These are phyloP conservation scores for Pristionchus arcanus DNA, from an alignment of 2,888 invertebrate genomes.

Conservation along the genomic window DNA sequence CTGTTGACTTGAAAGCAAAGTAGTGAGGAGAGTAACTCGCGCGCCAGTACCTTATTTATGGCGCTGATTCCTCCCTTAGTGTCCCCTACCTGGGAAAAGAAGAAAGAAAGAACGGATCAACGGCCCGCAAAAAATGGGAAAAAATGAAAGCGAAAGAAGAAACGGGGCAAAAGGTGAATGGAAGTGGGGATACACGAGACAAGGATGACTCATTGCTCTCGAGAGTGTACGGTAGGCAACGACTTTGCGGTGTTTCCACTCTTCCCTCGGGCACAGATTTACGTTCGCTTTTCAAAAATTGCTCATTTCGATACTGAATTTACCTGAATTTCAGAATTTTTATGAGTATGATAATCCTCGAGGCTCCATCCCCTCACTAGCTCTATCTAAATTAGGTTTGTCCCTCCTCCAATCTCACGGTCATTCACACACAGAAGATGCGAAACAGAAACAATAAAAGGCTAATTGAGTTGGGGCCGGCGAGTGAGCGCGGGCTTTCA, in stretches of 20 bases:
- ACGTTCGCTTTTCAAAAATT: too few species aligned
- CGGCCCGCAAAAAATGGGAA: background rate
- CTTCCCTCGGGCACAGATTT: background rate
- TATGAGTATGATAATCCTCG: background rate
- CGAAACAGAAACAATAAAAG: slow-evolving; percentile 49
- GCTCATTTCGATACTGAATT: too few species aligned
- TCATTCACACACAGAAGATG: background rate
- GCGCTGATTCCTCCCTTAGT: slow-evolving; percentile 26
- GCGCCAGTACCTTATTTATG: slow-evolving; percentile 15
- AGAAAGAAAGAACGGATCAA: slow-evolving; percentile 19
- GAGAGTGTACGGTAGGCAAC: slow-evolving; percentile 33
- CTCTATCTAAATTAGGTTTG: background rate
- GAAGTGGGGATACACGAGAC: background rate
- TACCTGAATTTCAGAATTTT: background rate
- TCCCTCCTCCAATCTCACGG: background rate
- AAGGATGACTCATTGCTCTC: slow-evolving; percentile 9
- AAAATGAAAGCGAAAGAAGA: background rate
- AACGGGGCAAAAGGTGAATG: slow-evolving; percentile 16
- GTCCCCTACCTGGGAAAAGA: background rate
- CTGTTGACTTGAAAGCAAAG: slow-evolving; percentile 4
- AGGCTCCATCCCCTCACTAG: background rate
- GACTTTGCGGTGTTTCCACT: background rate
- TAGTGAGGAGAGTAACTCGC: slow-evolving; percentile 23
- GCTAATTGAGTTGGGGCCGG: slow-evolving; percentile 47
- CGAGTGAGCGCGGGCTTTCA: slow-evolving; percentile 48